These are phyloP conservation scores for Caenorhabditis latens DNA, from an alignment of 1,140 invertebrate species.

Conservation along the genomic window DNA sequence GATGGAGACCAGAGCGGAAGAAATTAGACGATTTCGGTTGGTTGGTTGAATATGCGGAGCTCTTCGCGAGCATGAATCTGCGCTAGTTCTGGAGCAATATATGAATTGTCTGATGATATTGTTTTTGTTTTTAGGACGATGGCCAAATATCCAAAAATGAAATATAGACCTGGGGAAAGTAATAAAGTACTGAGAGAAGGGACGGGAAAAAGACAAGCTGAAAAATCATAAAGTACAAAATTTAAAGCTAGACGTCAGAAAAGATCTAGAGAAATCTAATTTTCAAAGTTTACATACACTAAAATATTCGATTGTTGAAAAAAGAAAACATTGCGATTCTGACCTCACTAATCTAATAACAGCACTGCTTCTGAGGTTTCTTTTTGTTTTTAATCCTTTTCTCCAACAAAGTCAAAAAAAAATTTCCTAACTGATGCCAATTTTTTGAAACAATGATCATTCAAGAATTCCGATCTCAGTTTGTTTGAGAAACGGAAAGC, in stretches of 20 bases:
- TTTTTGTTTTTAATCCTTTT: neutral
- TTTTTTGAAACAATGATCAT: neutral
- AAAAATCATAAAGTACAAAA: no score
- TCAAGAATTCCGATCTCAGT: neutral
- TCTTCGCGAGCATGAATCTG: slow-evolving; percentile 44
- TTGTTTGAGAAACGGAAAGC: neutral
- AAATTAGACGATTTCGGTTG: slow-evolving; percentile 55
- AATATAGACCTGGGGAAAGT: no score
- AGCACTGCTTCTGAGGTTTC: neutral
- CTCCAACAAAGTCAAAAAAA: no score
- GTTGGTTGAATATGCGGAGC: slow-evolving; percentile 51
- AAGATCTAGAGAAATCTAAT: no score
- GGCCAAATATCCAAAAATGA: no score
- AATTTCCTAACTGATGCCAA: neutral
- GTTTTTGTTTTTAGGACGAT: neutral
- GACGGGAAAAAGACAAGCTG: no score
- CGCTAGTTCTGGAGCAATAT: slow-evolving; percentile 18
- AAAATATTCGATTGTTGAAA: no score
- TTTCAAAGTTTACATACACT: no score
- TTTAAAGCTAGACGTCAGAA: no score
- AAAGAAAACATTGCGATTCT: neutral
- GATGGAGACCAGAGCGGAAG: slow-evolving; percentile 53
- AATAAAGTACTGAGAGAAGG: no score
- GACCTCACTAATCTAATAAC: neutral
- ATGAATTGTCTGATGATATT: slow-evolving; percentile 49